Evolutionary conservation across 2,113 vertebrate species (phyloP), one percentile per base, ranked within the genome.

Genomic region (Cercopithecus mona): DNA sequence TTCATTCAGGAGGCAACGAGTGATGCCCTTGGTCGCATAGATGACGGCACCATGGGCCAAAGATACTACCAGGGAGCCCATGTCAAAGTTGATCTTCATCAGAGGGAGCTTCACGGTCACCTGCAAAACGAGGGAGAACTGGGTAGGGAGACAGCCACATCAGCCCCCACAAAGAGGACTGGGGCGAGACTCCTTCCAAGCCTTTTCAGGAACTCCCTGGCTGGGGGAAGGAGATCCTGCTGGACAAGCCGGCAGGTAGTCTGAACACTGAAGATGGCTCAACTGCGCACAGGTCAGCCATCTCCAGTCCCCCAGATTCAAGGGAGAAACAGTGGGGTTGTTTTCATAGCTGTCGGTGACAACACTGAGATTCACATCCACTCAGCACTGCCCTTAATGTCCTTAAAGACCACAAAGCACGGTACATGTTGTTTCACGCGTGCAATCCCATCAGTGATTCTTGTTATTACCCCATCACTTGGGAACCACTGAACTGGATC

Each of bases 21-120:
- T 99, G 98, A 99, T 99, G 55, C 99, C 99, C 94, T 66, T 99
- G 86, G 99, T 99, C 66, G 99, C 99, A 6, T 99, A 99, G 93
- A 99, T 97, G 8, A 99, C 96, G 0, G 99, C 97, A 2, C 96
- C 99, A 18, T 98, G 99, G 1, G 99, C 99, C 79, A 99, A 97
- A 0, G 99, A 96, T 0, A 96, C 97, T 3, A 99, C 97, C 45
- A 99, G 96, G 2, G 99, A 99, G 3, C 99, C 99, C 68, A 99
- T 95, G 97, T 99, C 99, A 0, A 99, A 99, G 98, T 99, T 99
- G 57, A 99, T 98, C 90, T 99, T 99, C 97, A 98, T 99, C 95
- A 99, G 85, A 0, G 99, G 99, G 14, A 99, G 98, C 0, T 98
- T 98, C 96, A 99, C 11, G 0, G 99, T 99, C 7, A 99, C 98